Conservation (phyloP, 2,797 vertebrate species). For the Steatocranus sp. region DNA sequence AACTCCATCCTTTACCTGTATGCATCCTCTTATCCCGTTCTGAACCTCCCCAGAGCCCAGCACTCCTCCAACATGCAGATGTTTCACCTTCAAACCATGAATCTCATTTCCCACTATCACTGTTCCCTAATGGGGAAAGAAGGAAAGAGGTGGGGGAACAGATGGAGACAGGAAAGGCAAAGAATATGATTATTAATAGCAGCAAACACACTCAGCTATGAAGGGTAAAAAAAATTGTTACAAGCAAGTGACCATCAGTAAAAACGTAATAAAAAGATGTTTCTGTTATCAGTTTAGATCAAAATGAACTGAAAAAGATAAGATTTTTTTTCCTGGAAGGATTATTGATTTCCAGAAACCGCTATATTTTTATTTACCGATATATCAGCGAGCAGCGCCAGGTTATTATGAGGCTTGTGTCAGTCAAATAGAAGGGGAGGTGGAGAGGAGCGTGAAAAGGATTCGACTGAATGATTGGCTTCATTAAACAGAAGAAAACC, state of each 20-base stretch:
- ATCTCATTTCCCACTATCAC: conserved; percentile 92
- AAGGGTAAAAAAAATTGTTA: neutral
- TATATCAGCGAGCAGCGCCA: neutral
- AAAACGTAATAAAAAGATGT: neutral
- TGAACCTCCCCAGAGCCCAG: conserved; percentile 86
- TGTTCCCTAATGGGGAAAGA: conserved; percentile 79
- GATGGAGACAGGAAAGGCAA: neutral
- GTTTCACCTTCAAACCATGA: conserved; percentile 94
- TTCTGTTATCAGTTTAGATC: neutral
- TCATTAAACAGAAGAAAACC: conserved; percentile 9
- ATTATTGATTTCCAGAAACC: neutral
- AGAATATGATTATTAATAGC: conserved; percentile 17
- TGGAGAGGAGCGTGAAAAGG: neutral
- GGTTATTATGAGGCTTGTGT: neutral
- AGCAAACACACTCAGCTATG: neutral
- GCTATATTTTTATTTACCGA: neutral
- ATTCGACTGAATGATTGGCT: neutral
- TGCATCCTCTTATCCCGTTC: conserved; percentile 90
- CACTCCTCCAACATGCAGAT: conserved; percentile 91
- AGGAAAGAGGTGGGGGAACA: neutral
- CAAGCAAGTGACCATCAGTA: neutral
- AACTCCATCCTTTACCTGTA: conserved; percentile 83
- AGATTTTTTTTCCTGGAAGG: neutral
- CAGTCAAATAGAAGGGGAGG: neutral
- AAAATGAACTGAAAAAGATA: neutral